Base-by-base conservation (phyloP, 2,888 invertebrate species). In the Dorcus hopei region DNA sequence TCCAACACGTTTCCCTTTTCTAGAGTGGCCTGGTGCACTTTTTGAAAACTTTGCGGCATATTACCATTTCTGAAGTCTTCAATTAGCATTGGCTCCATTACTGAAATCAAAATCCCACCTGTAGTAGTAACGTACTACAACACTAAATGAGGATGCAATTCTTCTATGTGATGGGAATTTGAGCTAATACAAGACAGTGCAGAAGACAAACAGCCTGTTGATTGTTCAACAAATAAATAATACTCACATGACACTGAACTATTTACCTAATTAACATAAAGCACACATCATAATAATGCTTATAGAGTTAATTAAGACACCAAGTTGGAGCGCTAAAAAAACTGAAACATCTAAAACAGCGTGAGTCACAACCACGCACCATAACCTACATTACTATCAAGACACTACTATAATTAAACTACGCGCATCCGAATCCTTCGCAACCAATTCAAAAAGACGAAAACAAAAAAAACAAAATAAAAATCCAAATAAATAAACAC, bases 21-120 rank as follows among this genome's bases (percentile, higher is more conserved):
- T 7, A 53, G 38, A 7, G 65, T 54, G 33, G 58, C 49, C n/a
- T 47, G 50, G 45, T 75, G 57, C 38, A 77, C 61, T 53, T 71
- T 72, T 54, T 62, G 52, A 40, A 77, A 67, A 59, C 68, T 74
- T 68, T 62, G 58, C 38, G 77, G 77, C n/a, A 68, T 26, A 19
- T 60, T 65, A 39, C 70, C 65, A 45, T 65, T 66, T 54, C 65
- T 68, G 68, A 68, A 74, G 68, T 71, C 78, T 62, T 76, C 66
- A 70, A 70, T 52, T 52, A 75, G 69, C 64, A 77, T 68, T 47
- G 73, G 67, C 57, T 66, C 72, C 74, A 75, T 68, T 50, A 67
- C 73, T 74, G 72, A 72, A 74, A 74, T 59, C 64, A 71, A 33
- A 33, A 33, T 33, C 26, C 26, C 26, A 33, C 7, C 26, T 33